Conservation (phyloP, 2,797 vertebrate genomes). For the Diplodus puntazzo region DNA sequence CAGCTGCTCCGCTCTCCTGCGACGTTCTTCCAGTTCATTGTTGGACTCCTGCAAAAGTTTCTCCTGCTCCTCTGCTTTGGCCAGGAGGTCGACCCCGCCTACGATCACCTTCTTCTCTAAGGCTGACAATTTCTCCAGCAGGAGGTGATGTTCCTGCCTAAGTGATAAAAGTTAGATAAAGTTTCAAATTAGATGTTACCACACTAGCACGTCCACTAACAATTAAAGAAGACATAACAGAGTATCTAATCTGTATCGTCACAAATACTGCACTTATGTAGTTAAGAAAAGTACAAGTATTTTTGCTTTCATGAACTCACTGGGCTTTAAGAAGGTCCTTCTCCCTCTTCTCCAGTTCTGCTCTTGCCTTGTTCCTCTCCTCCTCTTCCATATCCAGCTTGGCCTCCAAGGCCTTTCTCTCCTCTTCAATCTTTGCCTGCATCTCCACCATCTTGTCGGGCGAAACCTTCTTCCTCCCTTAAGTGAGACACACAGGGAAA, state of each 20-base stretch:
- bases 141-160: slow-evolving; percentile 97
- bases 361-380: slow-evolving; percentile 97
- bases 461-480: slow-evolving; percentile 98
- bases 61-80: slow-evolving; percentile 99
- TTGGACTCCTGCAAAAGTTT: slow-evolving; percentile 98
- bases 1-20: slow-evolving; percentile 94
- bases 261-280: background rate
- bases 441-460: slow-evolving; percentile 99
- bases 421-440: slow-evolving; percentile 99
- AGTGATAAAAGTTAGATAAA: background rate
- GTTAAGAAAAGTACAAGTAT: background rate
- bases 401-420: slow-evolving; percentile 96
- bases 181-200: background rate
- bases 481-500: slow-evolving; percentile 34
- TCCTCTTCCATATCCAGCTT: slow-evolving; percentile 99
- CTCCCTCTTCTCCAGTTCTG: slow-evolving; percentile 96
- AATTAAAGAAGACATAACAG: background rate
- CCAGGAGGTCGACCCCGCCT: slow-evolving; percentile 97
- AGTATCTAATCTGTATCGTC: background rate
- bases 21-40: slow-evolving; percentile 95
- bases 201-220: background rate
- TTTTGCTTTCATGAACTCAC: slow-evolving; percentile 83
- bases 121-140: slow-evolving; percentile 94
- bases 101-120: slow-evolving; percentile 99
- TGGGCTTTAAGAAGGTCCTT: slow-evolving; percentile 98